Conservation (phyloP, 1,140 invertebrate genomes). For the Hydropsyche tenuis region DNA sequence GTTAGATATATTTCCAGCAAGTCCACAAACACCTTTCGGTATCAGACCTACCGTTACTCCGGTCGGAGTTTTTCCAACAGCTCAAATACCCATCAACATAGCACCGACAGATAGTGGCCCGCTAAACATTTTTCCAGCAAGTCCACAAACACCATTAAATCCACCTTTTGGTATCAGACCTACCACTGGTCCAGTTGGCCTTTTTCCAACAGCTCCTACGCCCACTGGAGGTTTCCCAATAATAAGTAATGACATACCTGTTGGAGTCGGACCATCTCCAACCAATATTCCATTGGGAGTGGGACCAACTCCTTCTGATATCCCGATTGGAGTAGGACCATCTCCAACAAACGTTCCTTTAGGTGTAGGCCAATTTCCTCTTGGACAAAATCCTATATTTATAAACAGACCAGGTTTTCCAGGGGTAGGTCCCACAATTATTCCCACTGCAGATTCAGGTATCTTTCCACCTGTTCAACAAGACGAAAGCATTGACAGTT, state of each 20-base stretch:
- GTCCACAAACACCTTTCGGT: no score
- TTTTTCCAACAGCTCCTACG: background rate
- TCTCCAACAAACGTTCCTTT: conserved; percentile 27
- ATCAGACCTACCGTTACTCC: background rate
- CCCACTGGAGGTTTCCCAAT: background rate
- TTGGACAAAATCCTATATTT: conserved; percentile 28
- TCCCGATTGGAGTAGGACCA: conserved; percentile 4
- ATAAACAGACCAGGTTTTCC: conserved; percentile 20
- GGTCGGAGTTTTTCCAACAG: no score
- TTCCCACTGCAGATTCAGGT: conserved; percentile 19
- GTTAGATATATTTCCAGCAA: background rate
- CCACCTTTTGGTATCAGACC: background rate
- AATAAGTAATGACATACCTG: background rate
- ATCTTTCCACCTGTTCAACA: background rate
- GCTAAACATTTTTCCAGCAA: no score
- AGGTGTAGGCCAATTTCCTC: conserved; percentile 22
- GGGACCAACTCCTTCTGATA: conserved; percentile 12
- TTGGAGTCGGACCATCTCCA: conserved; percentile 16
- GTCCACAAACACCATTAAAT: background rate
- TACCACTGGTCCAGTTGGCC: background rate
- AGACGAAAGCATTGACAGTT: conserved; percentile 23
- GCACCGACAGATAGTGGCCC: conserved; percentile 8
- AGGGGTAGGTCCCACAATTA: conserved; percentile 13
- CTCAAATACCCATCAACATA: background rate
- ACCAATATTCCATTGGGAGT: conserved; percentile 21